Conservation (phyloP, 2,797 vertebrate species). For the Choloepus didactylus region DNA sequence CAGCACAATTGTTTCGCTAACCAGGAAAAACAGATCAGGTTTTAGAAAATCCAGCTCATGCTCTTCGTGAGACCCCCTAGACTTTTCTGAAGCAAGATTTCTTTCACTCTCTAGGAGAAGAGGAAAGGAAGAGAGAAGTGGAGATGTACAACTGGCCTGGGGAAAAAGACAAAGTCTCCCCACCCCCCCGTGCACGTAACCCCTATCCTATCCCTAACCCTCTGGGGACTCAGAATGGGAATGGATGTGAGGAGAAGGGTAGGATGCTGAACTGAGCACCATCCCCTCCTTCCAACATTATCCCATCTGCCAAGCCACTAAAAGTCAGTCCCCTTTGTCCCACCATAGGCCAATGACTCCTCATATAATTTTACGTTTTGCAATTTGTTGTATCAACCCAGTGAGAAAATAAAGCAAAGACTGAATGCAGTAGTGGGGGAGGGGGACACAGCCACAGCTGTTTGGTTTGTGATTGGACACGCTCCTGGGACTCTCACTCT, state of each 20-base stretch:
- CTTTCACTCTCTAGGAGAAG: not conserved
- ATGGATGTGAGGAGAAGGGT: not conserved
- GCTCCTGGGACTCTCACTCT: not conserved
- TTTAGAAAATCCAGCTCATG: not conserved
- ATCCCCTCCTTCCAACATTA: not conserved
- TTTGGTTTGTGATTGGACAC: not conserved
- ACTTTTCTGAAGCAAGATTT: not conserved
- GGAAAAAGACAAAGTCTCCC: not conserved
- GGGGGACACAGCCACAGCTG: not conserved
- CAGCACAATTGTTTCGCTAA: not conserved
- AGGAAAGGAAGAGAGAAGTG: not conserved
- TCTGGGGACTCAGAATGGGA: not conserved
- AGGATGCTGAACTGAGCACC: not conserved
- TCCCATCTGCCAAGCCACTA: not conserved
- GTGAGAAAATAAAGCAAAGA: not conserved
- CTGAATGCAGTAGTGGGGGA: not conserved
- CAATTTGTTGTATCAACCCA: not conserved
- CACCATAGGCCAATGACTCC: not conserved
- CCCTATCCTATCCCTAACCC: not conserved
- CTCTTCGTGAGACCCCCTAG: not conserved
- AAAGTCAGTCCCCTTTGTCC: not conserved
- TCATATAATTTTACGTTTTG: not conserved
- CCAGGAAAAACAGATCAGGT: not conserved
- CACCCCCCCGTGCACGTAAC: fast-evolving
- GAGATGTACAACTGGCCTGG: not conserved